Evolutionary conservation across 2,888 invertebrate species (phyloP), one percentile per base, ranked within the genome.

Genomic region (Pachycephus smyrnensis): DNA sequence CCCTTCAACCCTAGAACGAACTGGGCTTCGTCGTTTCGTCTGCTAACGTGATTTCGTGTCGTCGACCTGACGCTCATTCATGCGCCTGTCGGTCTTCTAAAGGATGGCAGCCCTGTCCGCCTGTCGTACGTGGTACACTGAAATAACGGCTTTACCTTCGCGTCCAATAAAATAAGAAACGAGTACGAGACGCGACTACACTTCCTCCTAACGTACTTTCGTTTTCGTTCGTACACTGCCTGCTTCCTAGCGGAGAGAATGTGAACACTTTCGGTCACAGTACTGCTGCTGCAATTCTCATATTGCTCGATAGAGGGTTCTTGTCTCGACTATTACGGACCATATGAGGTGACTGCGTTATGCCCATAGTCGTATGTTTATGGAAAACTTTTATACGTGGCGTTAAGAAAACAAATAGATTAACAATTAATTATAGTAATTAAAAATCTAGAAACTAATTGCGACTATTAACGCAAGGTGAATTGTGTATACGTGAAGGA

Each of bases 1-100:
- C 81, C 80, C 82, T 81, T 82, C 83, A 86, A 86, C 84, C 85
- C 82, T 80, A 82, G 80, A 81, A 80, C 80, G 68, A 74, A 80
- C 80, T 85, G 81, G 86, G 88, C 88, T 89, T 89, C 87, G 81
- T 76, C 81, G 85, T 84, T 88, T 86, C 82, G 81, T 81, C 78
- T 80, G 77, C 85, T 88, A 88, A 89, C 84, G 86, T 86, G 85
- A 89, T 89, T 89, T 88, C 80, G 82, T 85, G 88, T 88, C 89
- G 85, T 85, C 86, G 88, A 89, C 88, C 88, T 75, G 68, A 32
- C 69, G 30, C 69, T 75, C 32, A 32, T 40, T 32, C 32, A 32
- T 76, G 77, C 77, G 75, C 77, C 77, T 77, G 77, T 71, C 77
- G 75, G 75, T 77, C 40, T 75, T 77, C 36, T 33, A 31, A 33